phyloP scores from a whole-genome alignment of 2,113 vertebrate genomes.

The Corvus cornix region DNA sequence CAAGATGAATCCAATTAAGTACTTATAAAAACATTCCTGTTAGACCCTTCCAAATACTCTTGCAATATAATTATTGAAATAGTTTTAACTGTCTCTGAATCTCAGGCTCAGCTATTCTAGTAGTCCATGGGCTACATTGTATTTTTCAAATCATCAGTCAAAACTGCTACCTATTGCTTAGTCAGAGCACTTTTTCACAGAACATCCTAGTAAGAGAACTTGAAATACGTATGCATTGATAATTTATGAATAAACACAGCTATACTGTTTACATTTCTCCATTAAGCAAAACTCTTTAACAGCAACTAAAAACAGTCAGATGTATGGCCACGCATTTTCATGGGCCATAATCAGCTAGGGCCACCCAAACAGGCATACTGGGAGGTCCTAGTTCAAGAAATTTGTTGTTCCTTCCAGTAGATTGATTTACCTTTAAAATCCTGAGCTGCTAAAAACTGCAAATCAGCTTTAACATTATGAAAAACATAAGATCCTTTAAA shows the following conservation, averaged over 20 bases:
- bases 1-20: background rate
- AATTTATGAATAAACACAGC: conserved; percentile 31
- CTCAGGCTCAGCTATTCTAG: background rate
- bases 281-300: background rate
- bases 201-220: background rate
- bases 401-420: background rate
- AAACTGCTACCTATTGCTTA: background rate
- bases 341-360: background rate
- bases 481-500: background rate
- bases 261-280: background rate
- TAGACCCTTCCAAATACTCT: background rate
- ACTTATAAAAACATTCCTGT: background rate
- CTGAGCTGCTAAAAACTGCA: background rate
- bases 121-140: background rate
- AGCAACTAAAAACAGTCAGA: background rate
- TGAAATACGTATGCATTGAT: conserved; percentile 27
- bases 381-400: background rate
- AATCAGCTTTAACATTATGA: background rate
- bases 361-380: conserved; percentile 2
- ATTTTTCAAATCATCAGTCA: background rate
- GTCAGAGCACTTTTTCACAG: background rate
- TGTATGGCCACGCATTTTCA: background rate
- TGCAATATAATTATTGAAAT: background rate
- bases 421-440: background rate
- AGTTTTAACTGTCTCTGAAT: background rate